A percentile compares a stretch with the other conserved stretches of the same genome.
phyloP scores from a whole-genome alignment of 1,140 invertebrate genomes.

The Subanguina moxae region DNA sequence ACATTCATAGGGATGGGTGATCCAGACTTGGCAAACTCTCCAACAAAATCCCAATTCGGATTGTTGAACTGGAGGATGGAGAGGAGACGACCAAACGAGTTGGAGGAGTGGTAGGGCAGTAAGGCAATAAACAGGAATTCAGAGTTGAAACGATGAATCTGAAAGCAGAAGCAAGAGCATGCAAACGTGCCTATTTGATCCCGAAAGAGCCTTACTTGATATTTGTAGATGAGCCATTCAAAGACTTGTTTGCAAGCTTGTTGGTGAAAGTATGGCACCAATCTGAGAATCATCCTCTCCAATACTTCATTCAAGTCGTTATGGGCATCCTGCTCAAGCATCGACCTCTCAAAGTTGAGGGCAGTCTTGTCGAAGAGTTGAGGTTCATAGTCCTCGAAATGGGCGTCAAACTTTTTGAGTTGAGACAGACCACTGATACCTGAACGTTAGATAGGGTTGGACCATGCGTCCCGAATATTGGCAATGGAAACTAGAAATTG shows the following conservation, averaged over 20 bases:
- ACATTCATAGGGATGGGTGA: conserved; percentile 36
- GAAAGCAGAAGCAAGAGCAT: too few species aligned
- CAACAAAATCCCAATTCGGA: conserved; percentile 24
- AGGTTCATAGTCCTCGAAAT: conserved; percentile 29
- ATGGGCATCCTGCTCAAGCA: conserved; percentile 31
- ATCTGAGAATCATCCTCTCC: conserved; percentile 27
- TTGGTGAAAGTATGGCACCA: conserved; percentile 45
- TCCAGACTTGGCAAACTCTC: conserved; percentile 30
- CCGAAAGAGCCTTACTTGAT: conserved; percentile 23
- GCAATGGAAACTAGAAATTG: too few species aligned
- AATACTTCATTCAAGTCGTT: conserved; percentile 26
- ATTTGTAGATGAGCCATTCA: conserved; percentile 44
- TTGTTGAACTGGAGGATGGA: conserved; percentile 35
- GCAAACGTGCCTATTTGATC: not conserved
- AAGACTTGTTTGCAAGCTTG: conserved; percentile 42
- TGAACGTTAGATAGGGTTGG: conserved; percentile 22
- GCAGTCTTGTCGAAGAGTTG: conserved; percentile 28
- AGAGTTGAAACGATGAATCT: conserved; percentile 44
- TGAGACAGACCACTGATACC: conserved; percentile 30
- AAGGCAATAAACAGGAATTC: conserved; percentile 35
- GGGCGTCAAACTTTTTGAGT: conserved; percentile 38
- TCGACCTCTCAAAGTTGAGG: conserved; percentile 30
- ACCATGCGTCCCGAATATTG: not conserved
- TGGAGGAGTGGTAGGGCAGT: conserved; percentile 34
- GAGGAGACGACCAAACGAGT: conserved; percentile 43